Base-by-base conservation (phyloP, 2,797 vertebrate species). In the Glossophaga mutica region DNA sequence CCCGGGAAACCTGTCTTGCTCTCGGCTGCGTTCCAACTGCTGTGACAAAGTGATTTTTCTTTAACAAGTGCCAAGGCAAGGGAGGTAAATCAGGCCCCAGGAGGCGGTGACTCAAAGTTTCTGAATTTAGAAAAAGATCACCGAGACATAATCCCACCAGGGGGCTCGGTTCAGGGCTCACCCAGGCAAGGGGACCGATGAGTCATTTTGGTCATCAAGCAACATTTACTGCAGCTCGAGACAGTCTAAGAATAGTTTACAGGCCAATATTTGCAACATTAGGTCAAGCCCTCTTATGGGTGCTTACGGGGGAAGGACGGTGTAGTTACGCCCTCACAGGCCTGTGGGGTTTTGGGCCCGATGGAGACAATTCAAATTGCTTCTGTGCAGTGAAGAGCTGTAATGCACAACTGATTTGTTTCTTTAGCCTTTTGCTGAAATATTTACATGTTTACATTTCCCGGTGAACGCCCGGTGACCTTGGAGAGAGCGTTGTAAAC, bases 151-250 rank as follows among this genome's bases (percentile, higher is more conserved):
- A 21, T 1, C 22, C 4, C 39, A 6, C 67, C 68, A 77, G 32
- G 42, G 62, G 32, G 50, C 29, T 39, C 9, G 59, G 44, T 37
- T 32, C 5, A 6, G 37, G 0, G 3, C 78, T 19, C 9, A 55
- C 26, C 26, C 62, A 1, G 4, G 37, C 19, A 0, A 18, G 65
- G 32, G 0, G 3, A 4, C 6, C 4, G 3, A 59, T 0, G 6
- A 1, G 9, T 26, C 44, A 5, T 2, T 34, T 18, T 2, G 26
- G 19, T 15, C 18, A 46, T 65, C 62, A 3, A 29, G 42, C 11
- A 34, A 7, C 29, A 42, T 3, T 68, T 19, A 39, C 16, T 55
- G 44, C 19, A 6, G 52, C 57, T 24, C 16, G 9, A 9, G 8
- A 62, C 3, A 26, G 68, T 52, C 22, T 1, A 16, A 62, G 87